These are phyloP conservation scores for Sarcophaga bullata DNA, from an alignment of 1,140 invertebrate species.

Conservation along the genomic window DNA sequence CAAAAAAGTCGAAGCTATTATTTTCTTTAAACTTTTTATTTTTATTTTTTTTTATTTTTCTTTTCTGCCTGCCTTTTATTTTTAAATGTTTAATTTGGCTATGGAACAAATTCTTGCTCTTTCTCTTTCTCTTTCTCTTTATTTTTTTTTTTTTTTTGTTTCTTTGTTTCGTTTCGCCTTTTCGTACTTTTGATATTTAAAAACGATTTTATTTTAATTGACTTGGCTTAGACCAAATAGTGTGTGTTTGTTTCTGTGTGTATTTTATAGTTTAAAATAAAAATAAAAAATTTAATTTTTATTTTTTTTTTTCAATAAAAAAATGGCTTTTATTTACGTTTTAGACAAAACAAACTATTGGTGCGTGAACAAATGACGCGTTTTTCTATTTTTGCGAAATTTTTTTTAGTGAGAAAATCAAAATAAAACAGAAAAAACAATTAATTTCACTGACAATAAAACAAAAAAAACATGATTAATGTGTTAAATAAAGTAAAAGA, in stretches of 20 bases:
- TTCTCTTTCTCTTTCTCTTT: too few species aligned
- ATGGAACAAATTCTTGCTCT: too few species aligned
- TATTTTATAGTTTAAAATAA: neutral
- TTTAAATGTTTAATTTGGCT: too few species aligned
- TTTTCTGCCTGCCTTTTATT: too few species aligned
- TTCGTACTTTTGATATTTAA: neutral
- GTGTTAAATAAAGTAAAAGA: neutral
- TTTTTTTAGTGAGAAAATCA: too few species aligned
- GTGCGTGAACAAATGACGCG: constrained; percentile 19
- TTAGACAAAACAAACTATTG: neutral
- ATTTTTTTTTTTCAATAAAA: neutral
- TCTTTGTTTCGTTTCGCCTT: too few species aligned
- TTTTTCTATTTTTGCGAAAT: neutral
- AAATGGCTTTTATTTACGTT: neutral
- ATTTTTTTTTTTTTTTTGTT: too few species aligned
- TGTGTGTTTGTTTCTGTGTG: neutral
- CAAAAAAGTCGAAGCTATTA: too few species aligned
- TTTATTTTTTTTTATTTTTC: too few species aligned
- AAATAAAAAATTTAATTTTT: neutral
- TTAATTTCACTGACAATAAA: neutral
- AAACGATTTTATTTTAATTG: constrained; percentile 11
- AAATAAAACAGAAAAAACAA: neutral
- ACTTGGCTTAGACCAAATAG: neutral
- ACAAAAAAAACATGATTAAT: neutral
- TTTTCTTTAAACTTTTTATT: too few species aligned